phyloP scores from a whole-genome alignment of 2,797 vertebrate species.

The Anolis apletophallus region DNA sequence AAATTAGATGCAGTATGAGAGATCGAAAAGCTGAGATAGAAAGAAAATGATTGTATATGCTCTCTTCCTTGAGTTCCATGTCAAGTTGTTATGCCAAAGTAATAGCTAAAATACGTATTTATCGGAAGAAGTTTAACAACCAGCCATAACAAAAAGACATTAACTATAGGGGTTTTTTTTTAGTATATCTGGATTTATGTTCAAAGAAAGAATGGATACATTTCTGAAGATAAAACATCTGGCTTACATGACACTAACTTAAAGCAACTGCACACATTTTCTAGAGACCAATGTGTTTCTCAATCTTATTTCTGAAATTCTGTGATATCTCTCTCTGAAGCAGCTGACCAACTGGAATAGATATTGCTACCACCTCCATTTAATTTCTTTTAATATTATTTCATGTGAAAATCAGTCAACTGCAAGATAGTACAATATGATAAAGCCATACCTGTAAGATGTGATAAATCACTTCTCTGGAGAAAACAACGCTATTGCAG shows the following conservation, averaged over 20 bases:
- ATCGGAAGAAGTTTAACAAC: not conserved
- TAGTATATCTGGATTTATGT: not conserved
- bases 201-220: rapidly evolving
- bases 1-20: not conserved
- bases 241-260: not conserved
- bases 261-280: not conserved
- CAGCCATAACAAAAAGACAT: not conserved
- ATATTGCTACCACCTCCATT: conserved; percentile 13
- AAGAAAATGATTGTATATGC: not conserved
- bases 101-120: not conserved
- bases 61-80: not conserved
- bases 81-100: not conserved
- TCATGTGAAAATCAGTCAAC: conserved; percentile 35
- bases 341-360: not conserved
- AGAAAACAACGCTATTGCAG: not conserved
- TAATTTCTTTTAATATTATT: conserved; percentile 19
- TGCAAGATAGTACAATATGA: conserved; percentile 26
- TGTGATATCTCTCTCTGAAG: not conserved
- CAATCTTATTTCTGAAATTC: not conserved
- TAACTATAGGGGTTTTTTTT: not conserved
- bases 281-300: not conserved
- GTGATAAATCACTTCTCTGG: conserved; percentile 17
- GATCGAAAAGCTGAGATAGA: not conserved
- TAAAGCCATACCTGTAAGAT: not conserved
- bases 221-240: not conserved